Evolutionary conservation across 2,113 vertebrate species (phyloP).

Genomic region (Carettochelys insculpta): DNA sequence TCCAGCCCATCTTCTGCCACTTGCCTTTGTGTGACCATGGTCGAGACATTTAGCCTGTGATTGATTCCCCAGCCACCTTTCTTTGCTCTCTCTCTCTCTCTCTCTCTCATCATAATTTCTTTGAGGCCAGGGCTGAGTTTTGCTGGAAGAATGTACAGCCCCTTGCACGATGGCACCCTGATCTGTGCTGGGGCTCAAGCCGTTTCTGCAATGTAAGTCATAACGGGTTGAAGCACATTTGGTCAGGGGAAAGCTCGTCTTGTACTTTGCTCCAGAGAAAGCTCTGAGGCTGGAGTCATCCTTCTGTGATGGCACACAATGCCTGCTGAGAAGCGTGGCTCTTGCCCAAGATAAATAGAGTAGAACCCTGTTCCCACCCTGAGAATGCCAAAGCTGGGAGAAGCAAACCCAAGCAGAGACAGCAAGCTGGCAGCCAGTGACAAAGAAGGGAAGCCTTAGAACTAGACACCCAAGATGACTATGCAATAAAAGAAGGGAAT

Average conservation of each 20-base stretch:
- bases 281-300: neutral
- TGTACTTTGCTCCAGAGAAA: neutral
- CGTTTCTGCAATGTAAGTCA: neutral
- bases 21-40: neutral
- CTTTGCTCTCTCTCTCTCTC: too few relatives aligned
- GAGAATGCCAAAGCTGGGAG: neutral
- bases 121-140: neutral
- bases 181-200: neutral
- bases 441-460: conserved; percentile 56
- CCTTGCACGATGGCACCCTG: neutral
- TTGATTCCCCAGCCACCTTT: neutral
- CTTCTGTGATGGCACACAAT: accelerated
- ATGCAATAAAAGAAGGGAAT: too few relatives aligned
- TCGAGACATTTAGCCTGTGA: neutral
- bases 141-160: neutral
- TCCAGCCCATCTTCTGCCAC: neutral
- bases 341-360: neutral
- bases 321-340: accelerated
- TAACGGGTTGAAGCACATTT: neutral
- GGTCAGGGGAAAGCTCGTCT: neutral
- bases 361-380: accelerated
- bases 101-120: too few relatives aligned
- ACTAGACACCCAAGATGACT: neutral
- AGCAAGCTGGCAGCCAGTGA: accelerated
- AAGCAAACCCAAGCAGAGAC: neutral